Evolutionary conservation across 2,888 invertebrate species (phyloP).

Genomic region (Cephus spinipes): DNA sequence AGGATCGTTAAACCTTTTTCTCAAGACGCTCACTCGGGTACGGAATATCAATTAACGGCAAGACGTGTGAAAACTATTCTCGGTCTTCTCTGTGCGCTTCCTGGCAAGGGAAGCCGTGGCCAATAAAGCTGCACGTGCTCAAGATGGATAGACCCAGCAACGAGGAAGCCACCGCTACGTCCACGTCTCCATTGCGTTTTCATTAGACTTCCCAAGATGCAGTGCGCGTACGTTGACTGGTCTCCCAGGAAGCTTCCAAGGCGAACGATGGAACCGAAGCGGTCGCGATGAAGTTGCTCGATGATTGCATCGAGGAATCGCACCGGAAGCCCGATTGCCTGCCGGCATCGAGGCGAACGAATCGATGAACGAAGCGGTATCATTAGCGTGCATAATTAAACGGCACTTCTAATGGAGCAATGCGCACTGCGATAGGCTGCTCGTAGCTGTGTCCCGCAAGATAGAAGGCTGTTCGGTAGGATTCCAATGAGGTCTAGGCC

Average conservation of each 20-base stretch:
- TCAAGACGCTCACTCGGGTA: conserved; percentile 13
- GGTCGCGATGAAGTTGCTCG: not conserved
- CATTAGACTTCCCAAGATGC: not conserved
- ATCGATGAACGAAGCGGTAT: conserved; percentile 40
- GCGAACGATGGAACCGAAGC: not conserved
- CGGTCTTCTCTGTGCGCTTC: conserved; percentile 20
- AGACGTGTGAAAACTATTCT: conserved; percentile 19
- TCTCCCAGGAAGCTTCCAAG: not conserved
- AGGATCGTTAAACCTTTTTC: conserved; percentile 36
- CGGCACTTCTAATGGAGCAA: conserved; percentile 53
- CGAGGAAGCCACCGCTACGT: not conserved
- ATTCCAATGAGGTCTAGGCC: conserved; percentile 46
- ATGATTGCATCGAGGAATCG: not conserved
- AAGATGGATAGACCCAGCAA: not conserved
- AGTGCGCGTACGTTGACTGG: not conserved
- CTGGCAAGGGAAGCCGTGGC: conserved; percentile 20
- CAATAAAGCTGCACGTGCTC: conserved; percentile 30
- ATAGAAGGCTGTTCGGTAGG: conserved; percentile 46
- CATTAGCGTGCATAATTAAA: conserved; percentile 49
- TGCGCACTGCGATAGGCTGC: conserved; percentile 39
- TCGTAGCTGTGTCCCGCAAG: conserved; percentile 50
- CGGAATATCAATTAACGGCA: conserved; percentile 47
- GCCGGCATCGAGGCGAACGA: not conserved
- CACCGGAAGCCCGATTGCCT: not conserved
- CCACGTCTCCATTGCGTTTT: not conserved